phyloP scores from a whole-genome alignment of 2,113 vertebrate genomes.

The Thunnus thynnus region DNA sequence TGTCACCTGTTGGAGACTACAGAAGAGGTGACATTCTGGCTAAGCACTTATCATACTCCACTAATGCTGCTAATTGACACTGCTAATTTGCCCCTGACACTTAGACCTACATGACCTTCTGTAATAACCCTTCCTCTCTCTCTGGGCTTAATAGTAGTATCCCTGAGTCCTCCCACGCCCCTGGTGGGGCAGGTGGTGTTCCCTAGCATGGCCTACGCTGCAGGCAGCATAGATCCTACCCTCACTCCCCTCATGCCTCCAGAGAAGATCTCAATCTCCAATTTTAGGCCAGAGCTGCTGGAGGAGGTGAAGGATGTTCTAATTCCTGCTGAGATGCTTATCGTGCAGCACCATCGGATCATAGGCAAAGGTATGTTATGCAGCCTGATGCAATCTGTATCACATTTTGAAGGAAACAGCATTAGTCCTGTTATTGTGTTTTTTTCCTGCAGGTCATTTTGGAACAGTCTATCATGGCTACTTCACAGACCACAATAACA shows the following conservation, averaged over 20 bases:
- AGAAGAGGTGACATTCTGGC: conserved; percentile 78
- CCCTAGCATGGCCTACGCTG: conserved; percentile 70
- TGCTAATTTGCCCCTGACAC: not conserved
- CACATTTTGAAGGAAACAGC: not conserved
- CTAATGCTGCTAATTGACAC: not conserved
- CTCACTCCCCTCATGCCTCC: conserved; percentile 87
- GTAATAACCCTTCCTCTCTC: conserved; percentile 4
- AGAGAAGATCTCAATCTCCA: conserved; percentile 88
- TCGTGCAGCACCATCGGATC: conserved; percentile 89
- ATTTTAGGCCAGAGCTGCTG: conserved; percentile 88
- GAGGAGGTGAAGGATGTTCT: conserved; percentile 97
- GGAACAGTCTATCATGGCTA: conserved; percentile 96
- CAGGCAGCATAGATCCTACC: conserved; percentile 71
- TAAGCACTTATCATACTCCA: not conserved
- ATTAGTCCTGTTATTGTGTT: not conserved
- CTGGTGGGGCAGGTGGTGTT: conserved; percentile 39
- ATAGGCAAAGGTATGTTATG: conserved; percentile 92
- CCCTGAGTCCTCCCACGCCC: conserved; percentile 51
- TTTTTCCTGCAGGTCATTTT: conserved; percentile 89
- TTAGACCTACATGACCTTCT: not conserved
- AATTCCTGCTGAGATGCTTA: conserved; percentile 89
- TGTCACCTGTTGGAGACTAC: conserved; percentile 83
- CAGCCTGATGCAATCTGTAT: not conserved
- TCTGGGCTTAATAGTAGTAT: conserved; percentile 52
- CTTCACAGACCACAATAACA: conserved; percentile 86